Conservation (phyloP, 2,888 invertebrate species). For the Autographa pulchrina region DNA sequence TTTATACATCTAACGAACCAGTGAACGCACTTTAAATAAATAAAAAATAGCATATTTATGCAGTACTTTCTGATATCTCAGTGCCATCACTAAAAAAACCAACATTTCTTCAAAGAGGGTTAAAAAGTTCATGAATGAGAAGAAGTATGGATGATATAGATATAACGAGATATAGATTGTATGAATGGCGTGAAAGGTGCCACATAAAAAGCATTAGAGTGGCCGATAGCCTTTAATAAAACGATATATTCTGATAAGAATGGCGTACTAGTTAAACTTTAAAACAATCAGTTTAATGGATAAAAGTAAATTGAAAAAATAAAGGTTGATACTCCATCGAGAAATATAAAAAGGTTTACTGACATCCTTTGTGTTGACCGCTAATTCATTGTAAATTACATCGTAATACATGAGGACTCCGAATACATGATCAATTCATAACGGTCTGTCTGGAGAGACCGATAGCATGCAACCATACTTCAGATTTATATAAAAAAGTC, state of each 20-base stretch:
- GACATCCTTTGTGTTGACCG: slow-evolving; percentile 13
- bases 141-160: not conserved
- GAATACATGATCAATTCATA: slow-evolving; percentile 17
- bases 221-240: not conserved
- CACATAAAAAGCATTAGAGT: not conserved
- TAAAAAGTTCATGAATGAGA: not conserved
- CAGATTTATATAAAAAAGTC: slow-evolving; percentile 50
- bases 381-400: slow-evolving; percentile 9
- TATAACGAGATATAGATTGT: not conserved
- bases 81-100: not conserved
- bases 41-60: slow-evolving; percentile 10
- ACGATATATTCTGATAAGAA: not conserved
- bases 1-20: slow-evolving; percentile 29
- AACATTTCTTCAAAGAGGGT: not conserved
- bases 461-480: slow-evolving; percentile 32
- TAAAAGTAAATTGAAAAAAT: not conserved
- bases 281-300: not conserved
- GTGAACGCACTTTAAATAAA: slow-evolving; percentile 24
- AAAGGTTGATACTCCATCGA: not conserved
- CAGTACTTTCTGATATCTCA: not conserved
- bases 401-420: slow-evolving; percentile 9
- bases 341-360: not conserved
- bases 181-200: not conserved
- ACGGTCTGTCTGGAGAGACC: slow-evolving; percentile 13
- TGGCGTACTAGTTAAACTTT: not conserved